Conservation (phyloP, 2,888 invertebrate species). For the Agriopis aurantiaria region DNA sequence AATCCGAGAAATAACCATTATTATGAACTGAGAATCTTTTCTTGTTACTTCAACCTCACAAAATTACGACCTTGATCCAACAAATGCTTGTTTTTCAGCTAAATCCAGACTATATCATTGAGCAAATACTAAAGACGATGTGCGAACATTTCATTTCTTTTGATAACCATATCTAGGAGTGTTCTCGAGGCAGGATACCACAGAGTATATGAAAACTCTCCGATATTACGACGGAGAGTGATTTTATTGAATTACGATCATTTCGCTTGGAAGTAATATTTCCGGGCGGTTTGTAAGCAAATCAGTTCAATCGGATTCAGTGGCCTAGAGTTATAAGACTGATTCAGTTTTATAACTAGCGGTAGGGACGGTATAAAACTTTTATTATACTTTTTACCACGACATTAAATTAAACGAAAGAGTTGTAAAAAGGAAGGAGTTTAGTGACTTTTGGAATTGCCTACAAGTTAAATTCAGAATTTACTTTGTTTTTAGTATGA, state of each 20-base stretch:
- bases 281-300: constrained; percentile 26
- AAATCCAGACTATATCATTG: constrained; percentile 7
- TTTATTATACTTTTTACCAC: constrained; percentile 7
- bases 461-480: constrained; percentile 1
- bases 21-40: neutral
- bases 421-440: constrained; percentile 5
- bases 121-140: constrained; percentile 18
- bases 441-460: constrained; percentile 7
- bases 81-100: constrained; percentile 13
- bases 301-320: constrained; percentile 22
- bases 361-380: neutral
- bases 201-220: constrained; percentile 6
- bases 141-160: constrained; percentile 16
- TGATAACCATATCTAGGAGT: constrained; percentile 7
- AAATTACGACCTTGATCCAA: constrained; percentile 3
- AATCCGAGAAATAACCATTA: neutral
- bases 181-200: neutral
- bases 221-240: constrained; percentile 16
- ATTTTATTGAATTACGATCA: constrained; percentile 26
- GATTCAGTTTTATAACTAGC: constrained; percentile 19
- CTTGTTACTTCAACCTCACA: constrained; percentile 33
- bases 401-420: constrained; percentile 9
- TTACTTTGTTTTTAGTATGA: neutral
- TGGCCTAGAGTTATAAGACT: constrained; percentile 18
- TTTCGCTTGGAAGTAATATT: constrained; percentile 23